Evolutionary conservation across 2,888 invertebrate species (phyloP), one percentile per base, ranked within the genome.

Genomic region (Agelastica alni): DNA sequence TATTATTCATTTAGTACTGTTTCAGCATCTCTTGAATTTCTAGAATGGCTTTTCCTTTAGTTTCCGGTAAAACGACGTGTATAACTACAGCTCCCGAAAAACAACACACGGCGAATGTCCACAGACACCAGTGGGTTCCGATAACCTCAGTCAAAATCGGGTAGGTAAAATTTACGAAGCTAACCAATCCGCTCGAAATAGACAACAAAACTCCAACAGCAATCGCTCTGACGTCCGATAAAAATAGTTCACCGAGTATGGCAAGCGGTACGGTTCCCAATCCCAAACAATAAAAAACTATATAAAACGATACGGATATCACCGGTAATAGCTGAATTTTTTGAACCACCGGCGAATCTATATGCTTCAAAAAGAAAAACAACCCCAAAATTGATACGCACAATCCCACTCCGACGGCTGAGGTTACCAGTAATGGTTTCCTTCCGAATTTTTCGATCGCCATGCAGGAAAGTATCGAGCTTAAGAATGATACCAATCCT

Each of bases 11-110:
- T 9, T 26, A 26, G 26, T 3, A 2, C 7, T 26, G 2, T 12
- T 47, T 47, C 2, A 37, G 17, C 13, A 37, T 47, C 20, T 36
- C 12, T 5, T 53, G 53, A 20, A 53, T 45, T n/a, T 53, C 53
- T 20, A 10, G 18, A 13, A 45, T 16, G 7, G 36, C 47, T 26
- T 53, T 53, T 18, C 53, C 53, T 30, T 22, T 53, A 5, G 53
- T 53, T 47, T 53, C 53, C 2, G 53, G 53, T n/a, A 53, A n/a
- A 0, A 46, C 17, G 5, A n/a, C 22, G 12, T 42, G 42, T 9
- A 53, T 32, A 12, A 47, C 3, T 13, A 41, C 4, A 5, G 28
- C 18, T 10, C 32, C 46, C 2, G 16, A 4, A 4, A 47, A 41
- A 10, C 42, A 32, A 28, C 12, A 10, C 12, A 22, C 10, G n/a